Conservation (phyloP, 2,113 vertebrate species). For the Uria aalge region DNA sequence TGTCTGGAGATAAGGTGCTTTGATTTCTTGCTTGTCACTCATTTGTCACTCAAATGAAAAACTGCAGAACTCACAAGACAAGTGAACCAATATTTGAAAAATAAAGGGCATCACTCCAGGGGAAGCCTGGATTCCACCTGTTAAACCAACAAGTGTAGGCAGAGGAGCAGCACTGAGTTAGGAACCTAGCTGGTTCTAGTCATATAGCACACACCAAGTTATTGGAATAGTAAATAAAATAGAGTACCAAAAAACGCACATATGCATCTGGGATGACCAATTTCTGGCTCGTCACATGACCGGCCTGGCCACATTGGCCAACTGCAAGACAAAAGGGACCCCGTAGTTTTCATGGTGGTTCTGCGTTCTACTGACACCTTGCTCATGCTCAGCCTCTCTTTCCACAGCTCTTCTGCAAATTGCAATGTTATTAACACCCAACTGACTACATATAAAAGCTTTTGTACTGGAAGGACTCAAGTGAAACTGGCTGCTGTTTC, state of each 20-base stretch:
- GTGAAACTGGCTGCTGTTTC: not conserved
- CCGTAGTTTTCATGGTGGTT: not conserved
- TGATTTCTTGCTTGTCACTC: constrained; percentile 12
- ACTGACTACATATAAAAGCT: not conserved
- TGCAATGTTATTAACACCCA: not conserved
- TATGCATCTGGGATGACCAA: not conserved
- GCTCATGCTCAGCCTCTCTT: not conserved
- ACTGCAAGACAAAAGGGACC: not conserved
- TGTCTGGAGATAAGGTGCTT: constrained; percentile 35
- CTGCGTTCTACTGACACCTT: not conserved
- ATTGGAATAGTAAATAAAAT: not conserved
- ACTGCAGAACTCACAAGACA: not conserved
- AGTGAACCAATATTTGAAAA: constrained; percentile 18
- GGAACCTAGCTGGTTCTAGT: not conserved
- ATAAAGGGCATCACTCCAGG: not conserved
- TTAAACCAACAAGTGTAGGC: not conserved
- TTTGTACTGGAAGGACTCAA: not conserved
- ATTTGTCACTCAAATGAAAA: constrained; percentile 15
- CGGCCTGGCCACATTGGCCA: not conserved
- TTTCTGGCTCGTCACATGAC: not conserved
- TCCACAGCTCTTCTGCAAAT: not conserved
- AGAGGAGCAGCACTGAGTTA: not conserved
- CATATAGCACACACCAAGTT: not conserved
- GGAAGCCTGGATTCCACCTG: not conserved
- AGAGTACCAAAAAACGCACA: not conserved